A percentile compares a stretch with the other conserved stretches of the same genome.
These are phyloP conservation scores for Myxocyprinus asiaticus DNA, from an alignment of 2,113 vertebrate genomes.

Conservation along the genomic window DNA sequence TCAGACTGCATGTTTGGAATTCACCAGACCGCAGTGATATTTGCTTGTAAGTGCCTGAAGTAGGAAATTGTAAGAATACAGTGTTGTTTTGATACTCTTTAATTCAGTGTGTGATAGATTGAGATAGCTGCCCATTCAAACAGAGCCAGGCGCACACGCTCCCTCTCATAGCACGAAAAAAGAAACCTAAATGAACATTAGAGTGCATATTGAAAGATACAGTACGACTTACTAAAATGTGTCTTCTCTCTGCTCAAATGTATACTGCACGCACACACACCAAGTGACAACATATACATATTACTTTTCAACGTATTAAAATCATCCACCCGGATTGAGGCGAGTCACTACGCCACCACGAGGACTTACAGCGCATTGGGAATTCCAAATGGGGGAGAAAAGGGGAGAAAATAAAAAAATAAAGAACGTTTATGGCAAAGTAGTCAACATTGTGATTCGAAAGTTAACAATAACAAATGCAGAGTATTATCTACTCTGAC, in stretches of 20 bases:
- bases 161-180: background rate
- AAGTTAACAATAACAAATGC: conserved; percentile 34
- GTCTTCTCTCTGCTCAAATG: too few relatives aligned
- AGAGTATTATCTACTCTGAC: background rate
- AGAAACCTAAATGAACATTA: background rate
- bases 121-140: too few relatives aligned
- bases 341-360: too few relatives aligned
- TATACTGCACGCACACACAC: background rate
- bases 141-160: too few relatives aligned
- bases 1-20: background rate
- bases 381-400: background rate
- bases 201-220: background rate
- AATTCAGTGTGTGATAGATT: too few relatives aligned
- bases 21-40: background rate
- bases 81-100: too few relatives aligned
- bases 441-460: conserved; percentile 33
- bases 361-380: conserved; percentile 10
- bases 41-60: conserved; percentile 14
- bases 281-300: too few relatives aligned
- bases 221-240: too few relatives aligned
- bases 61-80: background rate
- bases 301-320: too few relatives aligned
- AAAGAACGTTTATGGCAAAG: conserved; percentile 14
- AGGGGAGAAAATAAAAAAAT: background rate
- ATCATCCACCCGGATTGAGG: background rate